These are phyloP conservation scores for Scelioninae gen. 1 DNA, from an alignment of 2,888 invertebrate species.

Conservation along the genomic window DNA sequence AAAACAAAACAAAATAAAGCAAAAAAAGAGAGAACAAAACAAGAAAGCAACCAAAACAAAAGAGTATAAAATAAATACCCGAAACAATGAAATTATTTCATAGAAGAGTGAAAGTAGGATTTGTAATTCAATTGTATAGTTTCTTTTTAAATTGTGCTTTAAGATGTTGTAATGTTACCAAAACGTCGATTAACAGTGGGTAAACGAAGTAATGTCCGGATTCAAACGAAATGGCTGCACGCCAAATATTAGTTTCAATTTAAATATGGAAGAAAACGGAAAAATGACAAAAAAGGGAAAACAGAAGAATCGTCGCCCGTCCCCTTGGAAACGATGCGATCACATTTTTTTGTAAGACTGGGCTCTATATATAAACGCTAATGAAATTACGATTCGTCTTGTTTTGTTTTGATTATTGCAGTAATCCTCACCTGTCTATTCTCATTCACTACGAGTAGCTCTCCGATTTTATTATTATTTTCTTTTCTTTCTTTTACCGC, in stretches of 20 bases:
- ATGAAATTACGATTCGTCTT: conserved; percentile 81
- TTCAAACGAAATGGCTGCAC: conserved; percentile 79
- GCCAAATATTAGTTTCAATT: conserved; percentile 82
- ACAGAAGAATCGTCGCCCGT: conserved; percentile 83
- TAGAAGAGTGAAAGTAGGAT: conserved; percentile 84
- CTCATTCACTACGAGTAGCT: conserved; percentile 59
- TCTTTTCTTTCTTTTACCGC: conserved; percentile 11
- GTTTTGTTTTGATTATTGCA: conserved; percentile 82
- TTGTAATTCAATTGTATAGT: conserved; percentile 84
- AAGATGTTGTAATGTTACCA: conserved; percentile 81
- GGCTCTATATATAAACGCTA: conserved; percentile 84
- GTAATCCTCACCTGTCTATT: conserved; percentile 75
- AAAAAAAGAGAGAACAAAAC: conserved; percentile 73
- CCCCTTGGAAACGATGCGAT: conserved; percentile 82
- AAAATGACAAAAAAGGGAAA: conserved; percentile 54
- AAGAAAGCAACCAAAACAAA: conserved; percentile 46
- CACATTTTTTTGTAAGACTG: conserved; percentile 84
- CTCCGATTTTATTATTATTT: conserved; percentile 12
- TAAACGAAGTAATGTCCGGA: conserved; percentile 60
- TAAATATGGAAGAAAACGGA: conserved; percentile 37
- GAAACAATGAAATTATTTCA: conserved; percentile 72
- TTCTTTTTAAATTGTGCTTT: conserved; percentile 83
- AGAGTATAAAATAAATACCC: conserved; percentile 44
- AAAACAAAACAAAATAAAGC: conserved; percentile 66
- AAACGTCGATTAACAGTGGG: conserved; percentile 83